phyloP scores from a whole-genome alignment of 2,113 vertebrate genomes.

The Alces alces region DNA sequence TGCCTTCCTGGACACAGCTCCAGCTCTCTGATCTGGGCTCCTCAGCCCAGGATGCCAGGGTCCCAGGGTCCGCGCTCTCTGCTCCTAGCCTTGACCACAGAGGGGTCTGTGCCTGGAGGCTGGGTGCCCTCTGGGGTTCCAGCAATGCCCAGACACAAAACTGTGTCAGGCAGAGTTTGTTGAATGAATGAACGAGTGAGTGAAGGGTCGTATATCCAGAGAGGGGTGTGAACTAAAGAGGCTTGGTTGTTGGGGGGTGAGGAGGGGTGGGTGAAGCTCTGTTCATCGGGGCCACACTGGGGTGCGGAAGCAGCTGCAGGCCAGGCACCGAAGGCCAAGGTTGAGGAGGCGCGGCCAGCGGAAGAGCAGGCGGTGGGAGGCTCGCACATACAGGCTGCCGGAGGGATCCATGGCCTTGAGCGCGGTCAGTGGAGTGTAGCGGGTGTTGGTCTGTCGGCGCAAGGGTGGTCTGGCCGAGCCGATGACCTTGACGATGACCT shows the following conservation, averaged over 20 bases:
- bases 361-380: constrained; percentile 81
- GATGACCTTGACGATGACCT: constrained; percentile 84
- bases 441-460: constrained; percentile 84
- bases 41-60: neutral
- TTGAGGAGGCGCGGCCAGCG: constrained; percentile 77
- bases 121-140: neutral
- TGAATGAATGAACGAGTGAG: neutral
- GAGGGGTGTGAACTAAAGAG: neutral
- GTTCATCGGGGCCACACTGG: constrained; percentile 82
- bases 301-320: constrained; percentile 85
- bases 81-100: neutral
- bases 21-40: neutral
- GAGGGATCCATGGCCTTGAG: constrained; percentile 83
- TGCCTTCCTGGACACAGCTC: neutral
- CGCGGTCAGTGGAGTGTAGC: constrained; percentile 80
- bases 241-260: neutral
- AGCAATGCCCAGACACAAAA: neutral
- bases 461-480: constrained; percentile 77
- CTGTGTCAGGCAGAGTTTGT: neutral
- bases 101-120: neutral
- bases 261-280: neutral
- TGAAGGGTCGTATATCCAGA: neutral
- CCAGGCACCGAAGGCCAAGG: constrained; percentile 83
- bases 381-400: constrained; percentile 79
- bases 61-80: neutral